A percentile compares a stretch with the other conserved stretches of the same genome.
These are phyloP conservation scores for Ephydatia muelleri DNA, from an alignment of 37 sponge, comb jelly and placozoan genomes.

Conservation along the genomic window DNA sequence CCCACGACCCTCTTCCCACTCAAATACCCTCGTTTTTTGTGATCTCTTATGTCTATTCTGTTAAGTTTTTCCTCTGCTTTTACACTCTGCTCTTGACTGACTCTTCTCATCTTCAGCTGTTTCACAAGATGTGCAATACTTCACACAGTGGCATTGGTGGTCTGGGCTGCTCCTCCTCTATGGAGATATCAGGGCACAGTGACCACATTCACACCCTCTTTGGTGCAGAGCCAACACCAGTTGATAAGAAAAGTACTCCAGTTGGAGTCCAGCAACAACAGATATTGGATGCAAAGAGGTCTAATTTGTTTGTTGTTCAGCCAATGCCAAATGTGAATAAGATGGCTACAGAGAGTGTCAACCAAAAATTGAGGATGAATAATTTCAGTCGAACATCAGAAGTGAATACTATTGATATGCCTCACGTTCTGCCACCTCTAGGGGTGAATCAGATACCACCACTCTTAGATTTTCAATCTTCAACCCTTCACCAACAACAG, in stretches of 20 bases:
- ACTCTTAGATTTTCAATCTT: background rate
- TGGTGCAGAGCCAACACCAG: background rate
- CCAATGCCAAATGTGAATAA: background rate
- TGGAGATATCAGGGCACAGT: background rate
- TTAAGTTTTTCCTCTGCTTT: background rate
- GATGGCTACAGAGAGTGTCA: background rate
- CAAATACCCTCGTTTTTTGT: too few species aligned
- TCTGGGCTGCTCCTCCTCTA: background rate
- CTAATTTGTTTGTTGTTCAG: background rate
- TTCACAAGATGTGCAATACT: slow-evolving; percentile 13
- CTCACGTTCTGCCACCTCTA: too few species aligned
- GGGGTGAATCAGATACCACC: too few species aligned
- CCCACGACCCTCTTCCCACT: too few species aligned
- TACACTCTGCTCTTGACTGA: background rate
- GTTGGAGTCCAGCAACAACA: background rate
- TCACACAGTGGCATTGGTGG: background rate
- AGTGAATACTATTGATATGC: background rate
- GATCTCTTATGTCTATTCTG: too few species aligned
- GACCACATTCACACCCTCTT: too few species aligned
- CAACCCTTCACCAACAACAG: background rate
- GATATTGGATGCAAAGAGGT: background rate
- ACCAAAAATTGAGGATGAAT: background rate
- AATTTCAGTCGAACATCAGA: background rate
- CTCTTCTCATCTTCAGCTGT: background rate
- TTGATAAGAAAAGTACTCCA: background rate